These are phyloP conservation scores for Trachythela sp. DNA, from an alignment of 64 coral and sea anemone genomes.

Conservation along the genomic window DNA sequence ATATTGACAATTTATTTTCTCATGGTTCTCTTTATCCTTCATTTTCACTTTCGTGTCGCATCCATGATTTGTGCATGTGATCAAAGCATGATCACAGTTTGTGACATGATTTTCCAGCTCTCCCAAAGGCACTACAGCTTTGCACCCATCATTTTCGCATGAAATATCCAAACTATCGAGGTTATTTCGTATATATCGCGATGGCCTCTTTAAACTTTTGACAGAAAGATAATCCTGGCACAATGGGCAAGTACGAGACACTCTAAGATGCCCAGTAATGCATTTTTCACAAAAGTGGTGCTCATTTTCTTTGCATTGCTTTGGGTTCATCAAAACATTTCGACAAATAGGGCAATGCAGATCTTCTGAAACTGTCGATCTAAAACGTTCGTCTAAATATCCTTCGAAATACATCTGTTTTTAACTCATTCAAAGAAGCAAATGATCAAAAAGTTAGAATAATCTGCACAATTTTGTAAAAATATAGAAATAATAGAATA, in stretches of 20 bases:
- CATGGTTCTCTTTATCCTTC: neutral
- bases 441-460: no score
- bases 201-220: neutral
- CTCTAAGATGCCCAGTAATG: neutral
- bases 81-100: neutral
- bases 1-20: neutral
- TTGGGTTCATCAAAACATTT: neutral
- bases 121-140: neutral
- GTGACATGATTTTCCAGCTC: neutral
- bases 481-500: no score
- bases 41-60: neutral
- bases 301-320: neutral
- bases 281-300: neutral
- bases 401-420: neutral
- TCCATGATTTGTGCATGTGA: neutral
- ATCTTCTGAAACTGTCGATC: neutral
- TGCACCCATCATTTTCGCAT: neutral
- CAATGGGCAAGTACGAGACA: neutral
- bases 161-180: neutral
- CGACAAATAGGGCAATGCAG: neutral
- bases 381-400: neutral
- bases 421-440: no score
- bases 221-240: neutral
- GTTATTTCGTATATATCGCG: neutral
- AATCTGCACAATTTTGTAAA: no score